Conservation (phyloP, 2,113 vertebrate species). For the Dolichotis patagonum region DNA sequence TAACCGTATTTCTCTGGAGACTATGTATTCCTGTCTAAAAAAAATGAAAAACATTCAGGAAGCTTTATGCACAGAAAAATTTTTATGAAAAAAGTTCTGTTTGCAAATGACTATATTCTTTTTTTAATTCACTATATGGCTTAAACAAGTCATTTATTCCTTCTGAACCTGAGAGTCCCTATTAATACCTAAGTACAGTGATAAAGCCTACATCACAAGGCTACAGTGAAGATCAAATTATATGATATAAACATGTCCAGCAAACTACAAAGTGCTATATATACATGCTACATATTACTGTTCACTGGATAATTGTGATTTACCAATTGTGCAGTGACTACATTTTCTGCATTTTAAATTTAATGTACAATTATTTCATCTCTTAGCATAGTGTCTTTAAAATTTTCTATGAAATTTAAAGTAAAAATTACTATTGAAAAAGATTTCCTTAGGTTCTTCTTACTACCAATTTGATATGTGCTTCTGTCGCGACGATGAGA, state of each 20-base stretch:
- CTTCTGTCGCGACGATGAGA: not conserved
- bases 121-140: not conserved
- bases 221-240: conserved; percentile 13
- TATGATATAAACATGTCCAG: not conserved
- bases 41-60: not conserved
- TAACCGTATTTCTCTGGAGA: not conserved
- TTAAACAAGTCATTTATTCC: not conserved
- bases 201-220: not conserved
- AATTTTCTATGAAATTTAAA: conserved; percentile 35
- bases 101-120: not conserved
- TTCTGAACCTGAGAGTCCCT: not conserved
- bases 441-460: not conserved
- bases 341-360: conserved; percentile 19
- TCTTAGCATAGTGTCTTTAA: not conserved
- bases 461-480: not conserved
- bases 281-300: not conserved
- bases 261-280: not conserved
- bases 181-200: not conserved
- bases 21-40: not conserved
- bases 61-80: not conserved
- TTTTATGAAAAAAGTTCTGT: not conserved
- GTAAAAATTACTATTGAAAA: not conserved
- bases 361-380: not conserved
- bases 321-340: not conserved
- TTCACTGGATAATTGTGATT: not conserved